Base-by-base conservation (phyloP, 2,113 vertebrate genomes). In the Anolis carolinensis region DNA sequence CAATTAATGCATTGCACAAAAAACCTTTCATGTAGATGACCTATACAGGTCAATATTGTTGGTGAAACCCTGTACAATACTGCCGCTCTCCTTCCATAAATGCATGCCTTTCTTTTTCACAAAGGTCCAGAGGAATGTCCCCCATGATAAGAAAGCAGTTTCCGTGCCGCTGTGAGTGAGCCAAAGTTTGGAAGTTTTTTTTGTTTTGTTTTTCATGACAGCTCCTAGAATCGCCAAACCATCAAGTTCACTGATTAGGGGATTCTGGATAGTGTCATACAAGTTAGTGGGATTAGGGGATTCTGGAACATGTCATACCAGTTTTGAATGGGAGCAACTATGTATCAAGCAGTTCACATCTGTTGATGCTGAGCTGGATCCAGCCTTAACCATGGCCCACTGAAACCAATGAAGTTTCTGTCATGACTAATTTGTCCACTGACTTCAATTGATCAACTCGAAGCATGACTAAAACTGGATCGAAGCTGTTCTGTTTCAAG, bases 391-490 rank as follows among this genome's bases (percentile, higher is more conserved):
- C 20, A 7, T 39, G 71, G 39, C 18, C 6, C 34, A 73, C 20
- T 73, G 36, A 74, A 74, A 74, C 20, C 36, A 18, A 74, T 44
- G 6, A 8, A 36, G 21, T 36, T 74, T 74, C 9, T 34, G 5
- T 73, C 7, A 25, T 44, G 20, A 74, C 72, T 44, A 74, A 74
- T 23, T 39, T 74, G 18, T 23, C 36, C 72, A 74, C 21, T 74
- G 20, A 74, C 25, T 74, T 74, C 34, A 74, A 7, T 73, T 34
- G 18, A 5, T 73, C 34, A 21, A 4, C 18, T 36, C 34, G 2
- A 73, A 74, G 36, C 72, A 74, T 74, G 72, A 39, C 36, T 67
- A n/a, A 81, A 62, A 39, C 79, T 68, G 79, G 20, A 81, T 44
- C 16, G 39, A 68, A 50, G 62, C 30, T n/a, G 25, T 65, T 55